These are phyloP conservation scores for Alouatta palliata DNA, from an alignment of 2,113 vertebrate species.

Conservation along the genomic window DNA sequence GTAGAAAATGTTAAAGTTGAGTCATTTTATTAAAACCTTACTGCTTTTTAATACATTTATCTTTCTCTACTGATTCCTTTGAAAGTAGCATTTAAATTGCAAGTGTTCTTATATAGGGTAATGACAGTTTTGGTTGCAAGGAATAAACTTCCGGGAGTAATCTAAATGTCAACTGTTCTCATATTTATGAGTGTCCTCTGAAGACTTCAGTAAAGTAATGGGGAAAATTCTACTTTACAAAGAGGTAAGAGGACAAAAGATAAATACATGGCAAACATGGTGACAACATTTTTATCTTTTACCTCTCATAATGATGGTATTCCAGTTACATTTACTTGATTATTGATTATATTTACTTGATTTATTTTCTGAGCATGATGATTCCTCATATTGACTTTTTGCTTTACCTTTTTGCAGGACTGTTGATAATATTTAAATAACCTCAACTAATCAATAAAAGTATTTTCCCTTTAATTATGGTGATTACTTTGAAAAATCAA, in stretches of 20 bases:
- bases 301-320: not conserved
- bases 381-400: conserved; percentile 32
- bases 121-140: not conserved
- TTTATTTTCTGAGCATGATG: conserved; percentile 36
- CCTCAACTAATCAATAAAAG: not conserved
- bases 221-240: not conserved
- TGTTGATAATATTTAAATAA: conserved; percentile 47
- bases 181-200: not conserved
- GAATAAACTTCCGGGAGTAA: not conserved
- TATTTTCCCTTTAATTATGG: conserved; percentile 40
- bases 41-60: not conserved
- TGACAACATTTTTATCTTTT: not conserved
- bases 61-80: not conserved
- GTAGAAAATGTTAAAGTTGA: not conserved
- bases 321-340: not conserved
- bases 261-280: not conserved
- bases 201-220: not conserved
- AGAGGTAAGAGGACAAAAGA: not conserved
- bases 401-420: not conserved
- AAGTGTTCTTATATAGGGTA: not conserved
- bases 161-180: not conserved
- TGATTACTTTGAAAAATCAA: conserved; percentile 44
- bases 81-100: not conserved
- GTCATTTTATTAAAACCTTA: not conserved
- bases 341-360: not conserved